Base-by-base conservation (phyloP, 2,888 invertebrate species). In the Micropterix aruncella region DNA sequence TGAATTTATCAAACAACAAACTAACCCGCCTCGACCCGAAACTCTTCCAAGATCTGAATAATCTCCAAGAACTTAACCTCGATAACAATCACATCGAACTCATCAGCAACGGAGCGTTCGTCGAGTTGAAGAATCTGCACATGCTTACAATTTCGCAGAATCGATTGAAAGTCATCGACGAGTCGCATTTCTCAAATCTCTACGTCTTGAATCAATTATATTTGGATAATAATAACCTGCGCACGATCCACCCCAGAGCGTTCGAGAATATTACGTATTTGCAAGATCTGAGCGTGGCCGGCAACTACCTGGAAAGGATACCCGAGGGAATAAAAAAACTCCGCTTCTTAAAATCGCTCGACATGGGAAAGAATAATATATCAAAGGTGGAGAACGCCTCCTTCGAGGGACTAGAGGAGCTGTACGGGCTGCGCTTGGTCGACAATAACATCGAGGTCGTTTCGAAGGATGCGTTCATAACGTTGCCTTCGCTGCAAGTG, bases 311-410 rank as follows among this genome's bases (percentile, higher is more conserved):
- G 36, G 76, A 74, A 42, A 70, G 70, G 41, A 70, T 83, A 37
- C 84, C 87, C 17, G 73, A 70, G 44, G 80, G 83, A 2, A 73
- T 85, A 12, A 77, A 75, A 45, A 76, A 76, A 50, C 63, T 88
- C 37, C 64, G 74, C 42, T 78, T 79, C 55, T 63, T 90, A 45
- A 83, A 82, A 60, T 81, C 82, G 1, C 72, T 91, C 43, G 86
- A 89, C 61, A 71, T 91, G 49, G 86, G 85, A 3, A 84, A 86
- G 59, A 91, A 91, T 61, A 75, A 75, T 49, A 80, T 92, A 52
- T 73, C 78, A 41, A 69, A 67, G 46, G 72, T 91, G 48, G 74
- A 70, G n/a, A 82, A 83, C 57, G 73, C 77, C 36, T 82, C 84
- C 17, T 85, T 90, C 57, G 74, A 76, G 53, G 84, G 85, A 0